Evolutionary conservation across 2,797 vertebrate genomes (phyloP), one percentile per base, ranked within the genome.

Genomic region (Melopsittacus undulatus): DNA sequence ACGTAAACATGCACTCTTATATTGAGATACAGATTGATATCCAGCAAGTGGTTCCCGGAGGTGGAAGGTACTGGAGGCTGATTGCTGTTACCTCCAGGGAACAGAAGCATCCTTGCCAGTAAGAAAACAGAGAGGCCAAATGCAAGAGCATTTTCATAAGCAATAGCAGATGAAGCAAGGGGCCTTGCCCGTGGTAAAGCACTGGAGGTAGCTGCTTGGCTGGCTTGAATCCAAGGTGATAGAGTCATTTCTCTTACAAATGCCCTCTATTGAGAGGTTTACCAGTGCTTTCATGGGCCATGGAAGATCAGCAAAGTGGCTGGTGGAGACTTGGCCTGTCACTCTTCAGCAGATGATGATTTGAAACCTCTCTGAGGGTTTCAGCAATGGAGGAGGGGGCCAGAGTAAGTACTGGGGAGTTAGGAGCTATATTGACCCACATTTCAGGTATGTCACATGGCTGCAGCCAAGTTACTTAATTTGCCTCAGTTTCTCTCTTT

Each of bases 21-120:
- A 64, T 62, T 38, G 76, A 80, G 40, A 48, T 6, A 22, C 9
- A 4, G 88, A 95, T 93, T 7, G 88, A 94, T 70, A 87, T 7
- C 43, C 9, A 61, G 83, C 51, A 23, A 89, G 80, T 8, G 64
- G 48, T 89, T 94, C 87, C 96, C 22, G 78, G 29, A 94, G 90
- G 54, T 42, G 66, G 40, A 52, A 42, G 17, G 16, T 57, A 27
- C 70, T 66, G 86, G 89, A 62, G 83, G 59, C 63, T 56, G 85
- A 29, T 38, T 93, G 42, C 52, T 54, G 27, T 16, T 45, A 24
- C 81, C n/a, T 21, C 68, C 45, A 30, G 77, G 77, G 85, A 79
- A 3, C 3, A 20, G 21, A 64, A 42, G 59, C 82, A 70, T 87
- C 70, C 38, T 83, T 46, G 29, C n/a, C 30, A 4, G 6, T 5